Evolutionary conservation across 2,888 invertebrate species (phyloP).

Genomic region (Drosophila birchii): DNA sequence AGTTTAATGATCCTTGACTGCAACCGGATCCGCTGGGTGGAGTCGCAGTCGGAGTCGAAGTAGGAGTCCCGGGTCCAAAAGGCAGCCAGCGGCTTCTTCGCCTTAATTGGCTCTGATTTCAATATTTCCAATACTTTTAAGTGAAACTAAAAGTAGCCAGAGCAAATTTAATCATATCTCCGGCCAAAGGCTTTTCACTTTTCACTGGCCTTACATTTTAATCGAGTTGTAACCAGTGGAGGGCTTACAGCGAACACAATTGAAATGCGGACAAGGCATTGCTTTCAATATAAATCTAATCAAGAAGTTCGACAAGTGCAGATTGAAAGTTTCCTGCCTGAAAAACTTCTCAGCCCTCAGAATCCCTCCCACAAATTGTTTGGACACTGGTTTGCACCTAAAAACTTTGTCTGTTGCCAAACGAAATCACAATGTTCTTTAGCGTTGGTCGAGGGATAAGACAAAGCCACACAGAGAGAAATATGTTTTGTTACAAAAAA

Average conservation of each 20-base stretch:
- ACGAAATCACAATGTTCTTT: constrained; percentile 4
- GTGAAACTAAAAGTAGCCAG: constrained; percentile 25
- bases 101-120: constrained; percentile 46
- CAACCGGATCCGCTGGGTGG: constrained; percentile 61
- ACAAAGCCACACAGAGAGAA: constrained; percentile 4
- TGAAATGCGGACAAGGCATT: constrained; percentile 10
- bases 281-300: constrained; percentile 13
- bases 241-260: constrained; percentile 6
- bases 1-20: constrained; percentile 80
- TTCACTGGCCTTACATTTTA: constrained; percentile 6
- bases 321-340: constrained; percentile 4
- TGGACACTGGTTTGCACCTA: constrained; percentile 17
- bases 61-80: neutral
- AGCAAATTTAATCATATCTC: constrained; percentile 9
- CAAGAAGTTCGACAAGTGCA: constrained; percentile 23
- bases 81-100: constrained; percentile 26
- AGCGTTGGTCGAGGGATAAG: neutral
- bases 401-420: constrained; percentile 15
- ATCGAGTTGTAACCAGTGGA: constrained; percentile 17
- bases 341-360: neutral
- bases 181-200: constrained; percentile 22
- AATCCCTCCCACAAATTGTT: neutral
- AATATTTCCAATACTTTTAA: constrained; percentile 27
- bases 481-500: neutral
- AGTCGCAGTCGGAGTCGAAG: neutral